These are phyloP conservation scores for Julus scanicus DNA, from an alignment of 2,888 invertebrate species.

Conservation along the genomic window DNA sequence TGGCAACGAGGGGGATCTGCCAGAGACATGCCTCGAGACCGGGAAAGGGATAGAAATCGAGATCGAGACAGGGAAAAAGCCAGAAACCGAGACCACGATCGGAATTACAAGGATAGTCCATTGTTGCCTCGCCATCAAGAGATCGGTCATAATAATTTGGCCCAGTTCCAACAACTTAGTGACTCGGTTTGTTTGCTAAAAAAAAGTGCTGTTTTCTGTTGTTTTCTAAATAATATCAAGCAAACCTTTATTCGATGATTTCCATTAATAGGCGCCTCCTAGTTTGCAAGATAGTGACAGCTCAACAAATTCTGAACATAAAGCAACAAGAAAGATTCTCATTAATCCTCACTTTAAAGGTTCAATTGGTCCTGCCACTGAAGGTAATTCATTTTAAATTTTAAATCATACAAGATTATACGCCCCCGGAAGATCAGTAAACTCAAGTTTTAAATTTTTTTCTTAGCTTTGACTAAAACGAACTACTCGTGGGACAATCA, in stretches of 20 bases:
- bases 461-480: neutral
- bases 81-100: slow-evolving; percentile 13
- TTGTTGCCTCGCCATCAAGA: neutral
- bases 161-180: neutral
- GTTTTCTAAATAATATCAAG: neutral
- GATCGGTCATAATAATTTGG: neutral
- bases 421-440: too few species aligned
- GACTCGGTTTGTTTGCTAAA: neutral
- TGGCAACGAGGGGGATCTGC: neutral
- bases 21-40: neutral
- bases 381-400: slow-evolving; percentile 22
- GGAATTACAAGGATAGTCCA: neutral
- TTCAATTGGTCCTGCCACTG: neutral
- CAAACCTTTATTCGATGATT: neutral
- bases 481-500: slow-evolving; percentile 13
- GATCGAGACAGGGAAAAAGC: neutral
- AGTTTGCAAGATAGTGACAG: neutral
- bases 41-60: neutral
- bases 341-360: slow-evolving; percentile 54
- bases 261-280: neutral
- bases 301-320: slow-evolving; percentile 3
- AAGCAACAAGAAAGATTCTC: slow-evolving; percentile 49
- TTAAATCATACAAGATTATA: neutral
- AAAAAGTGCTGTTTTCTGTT: neutral
- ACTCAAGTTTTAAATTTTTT: neutral